These are phyloP conservation scores for Leucoraja ocellata DNA, from an alignment of 2,797 vertebrate genomes.

Conservation along the genomic window DNA sequence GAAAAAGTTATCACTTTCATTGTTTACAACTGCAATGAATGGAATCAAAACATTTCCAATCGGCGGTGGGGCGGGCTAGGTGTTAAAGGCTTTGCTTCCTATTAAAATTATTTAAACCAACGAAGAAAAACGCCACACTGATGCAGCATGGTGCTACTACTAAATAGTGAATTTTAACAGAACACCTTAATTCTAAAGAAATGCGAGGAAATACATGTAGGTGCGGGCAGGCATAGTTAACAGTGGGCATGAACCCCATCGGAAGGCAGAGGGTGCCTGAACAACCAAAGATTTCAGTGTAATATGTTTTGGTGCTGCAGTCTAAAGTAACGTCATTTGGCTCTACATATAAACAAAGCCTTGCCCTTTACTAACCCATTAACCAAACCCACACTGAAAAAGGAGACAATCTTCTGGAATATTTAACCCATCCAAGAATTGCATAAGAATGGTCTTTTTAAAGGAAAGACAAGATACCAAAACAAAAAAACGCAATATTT, in stretches of 20 bases:
- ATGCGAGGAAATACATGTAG: not conserved
- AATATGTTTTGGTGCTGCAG: not conserved
- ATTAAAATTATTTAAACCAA: not conserved
- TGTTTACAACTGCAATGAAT: too few relatives aligned
- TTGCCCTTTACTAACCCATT: conserved; percentile 1
- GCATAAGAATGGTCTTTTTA: not conserved
- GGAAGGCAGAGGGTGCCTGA: not conserved
- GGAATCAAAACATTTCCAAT: not conserved
- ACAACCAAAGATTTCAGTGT: not conserved
- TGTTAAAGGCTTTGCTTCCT: not conserved
- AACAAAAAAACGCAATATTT: not conserved
- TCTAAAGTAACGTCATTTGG: conserved; percentile 22
- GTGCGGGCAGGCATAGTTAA: not conserved
- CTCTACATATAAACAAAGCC: conserved; percentile 20
- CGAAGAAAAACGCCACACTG: not conserved
- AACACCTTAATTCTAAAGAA: not conserved
- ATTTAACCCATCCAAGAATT: not conserved
- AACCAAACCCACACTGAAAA: not conserved
- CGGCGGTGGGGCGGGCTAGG: not conserved
- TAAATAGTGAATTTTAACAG: not conserved
- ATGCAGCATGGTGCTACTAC: not conserved
- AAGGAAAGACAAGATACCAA: not conserved
- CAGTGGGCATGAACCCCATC: not conserved
- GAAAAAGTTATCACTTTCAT: not conserved
- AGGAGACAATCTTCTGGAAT: not conserved